phyloP scores from a whole-genome alignment of 2,797 vertebrate genomes.

The Dicrostonyx torquatus region DNA sequence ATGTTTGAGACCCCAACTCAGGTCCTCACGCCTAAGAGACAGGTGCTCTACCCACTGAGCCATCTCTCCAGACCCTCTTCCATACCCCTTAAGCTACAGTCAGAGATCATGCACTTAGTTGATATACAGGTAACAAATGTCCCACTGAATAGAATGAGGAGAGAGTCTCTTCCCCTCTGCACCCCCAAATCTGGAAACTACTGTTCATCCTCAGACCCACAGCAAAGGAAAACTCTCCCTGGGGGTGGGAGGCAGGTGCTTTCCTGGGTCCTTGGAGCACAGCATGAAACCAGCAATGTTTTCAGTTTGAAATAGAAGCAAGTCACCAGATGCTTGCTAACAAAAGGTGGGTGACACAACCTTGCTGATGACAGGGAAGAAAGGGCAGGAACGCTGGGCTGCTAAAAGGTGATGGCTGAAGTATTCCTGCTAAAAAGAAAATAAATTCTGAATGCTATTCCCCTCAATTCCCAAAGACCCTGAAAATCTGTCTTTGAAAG shows the following conservation, averaged over 20 bases:
- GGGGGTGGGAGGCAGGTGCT: background rate
- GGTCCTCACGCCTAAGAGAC: background rate
- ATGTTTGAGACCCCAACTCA: background rate
- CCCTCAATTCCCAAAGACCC: background rate
- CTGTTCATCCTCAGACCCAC: background rate
- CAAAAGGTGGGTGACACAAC: background rate
- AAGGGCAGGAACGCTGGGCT: background rate
- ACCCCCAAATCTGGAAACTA: background rate
- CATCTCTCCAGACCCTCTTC: background rate
- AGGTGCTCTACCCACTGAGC: background rate
- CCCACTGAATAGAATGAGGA: background rate
- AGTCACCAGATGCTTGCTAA: background rate
- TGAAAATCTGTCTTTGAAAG: slow-evolving; percentile 48
- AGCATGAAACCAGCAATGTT: background rate
- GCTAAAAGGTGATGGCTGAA: background rate
- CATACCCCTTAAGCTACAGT: background rate
- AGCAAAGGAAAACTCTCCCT: background rate
- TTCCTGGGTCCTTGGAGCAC: background rate
- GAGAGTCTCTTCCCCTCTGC: background rate
- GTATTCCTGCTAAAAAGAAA: slow-evolving; percentile 13
- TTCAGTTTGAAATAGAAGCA: slow-evolving; percentile 18
- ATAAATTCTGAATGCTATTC: slow-evolving; percentile 8
- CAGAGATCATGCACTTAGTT: background rate
- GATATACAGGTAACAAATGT: background rate
- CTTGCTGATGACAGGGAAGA: background rate